Conservation (phyloP, 1,140 invertebrate species). For the Papilio glaucus region DNA sequence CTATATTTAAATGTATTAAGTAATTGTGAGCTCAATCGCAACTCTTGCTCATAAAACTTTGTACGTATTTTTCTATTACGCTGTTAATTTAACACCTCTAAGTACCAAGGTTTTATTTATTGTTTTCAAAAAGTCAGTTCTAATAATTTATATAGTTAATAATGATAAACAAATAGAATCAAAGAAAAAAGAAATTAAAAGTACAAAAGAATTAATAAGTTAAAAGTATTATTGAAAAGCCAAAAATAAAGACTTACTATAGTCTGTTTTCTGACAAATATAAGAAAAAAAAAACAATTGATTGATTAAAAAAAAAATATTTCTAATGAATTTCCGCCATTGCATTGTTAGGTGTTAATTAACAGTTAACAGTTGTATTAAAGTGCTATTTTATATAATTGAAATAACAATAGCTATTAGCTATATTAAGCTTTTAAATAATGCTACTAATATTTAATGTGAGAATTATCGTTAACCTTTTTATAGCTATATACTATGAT, state of each 20-base stretch:
- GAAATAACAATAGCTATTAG: background rate
- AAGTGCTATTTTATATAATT: slow-evolving; percentile 3
- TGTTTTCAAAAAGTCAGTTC: slow-evolving; percentile 27
- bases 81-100: background rate
- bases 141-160: background rate
- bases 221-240: background rate
- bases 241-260: background rate
- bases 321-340: background rate
- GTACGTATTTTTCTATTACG: slow-evolving; percentile 26
- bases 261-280: no score
- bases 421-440: background rate
- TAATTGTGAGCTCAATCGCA: slow-evolving; percentile 55
- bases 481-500: background rate
- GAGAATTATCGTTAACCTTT: background rate
- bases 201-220: background rate
- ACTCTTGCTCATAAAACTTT: slow-evolving; percentile 49
- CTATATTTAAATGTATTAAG: slow-evolving; percentile 22
- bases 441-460: background rate
- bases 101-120: slow-evolving; percentile 27
- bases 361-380: background rate
- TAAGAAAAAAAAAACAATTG: background rate
- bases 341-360: background rate
- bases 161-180: background rate
- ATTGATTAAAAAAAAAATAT: background rate
- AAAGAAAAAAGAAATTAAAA: background rate